phyloP scores from a whole-genome alignment of 2,113 vertebrate species.

The Electrona antarctica region DNA sequence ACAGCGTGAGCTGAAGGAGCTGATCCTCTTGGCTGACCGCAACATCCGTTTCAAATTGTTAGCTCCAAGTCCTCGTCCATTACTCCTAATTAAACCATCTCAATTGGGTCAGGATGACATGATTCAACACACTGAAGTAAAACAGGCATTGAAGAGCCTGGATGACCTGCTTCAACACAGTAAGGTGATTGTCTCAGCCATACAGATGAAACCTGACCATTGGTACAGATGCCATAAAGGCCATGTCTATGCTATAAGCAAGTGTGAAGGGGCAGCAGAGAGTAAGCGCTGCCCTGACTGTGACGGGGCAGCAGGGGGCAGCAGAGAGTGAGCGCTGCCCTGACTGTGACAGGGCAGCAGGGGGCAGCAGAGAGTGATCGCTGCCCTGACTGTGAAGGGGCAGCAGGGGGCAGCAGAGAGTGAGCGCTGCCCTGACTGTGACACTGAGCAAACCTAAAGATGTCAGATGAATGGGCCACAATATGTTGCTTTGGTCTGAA shows the following conservation, averaged over 20 bases:
- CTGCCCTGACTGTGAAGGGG: constrained; percentile 89
- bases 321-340: constrained; percentile 77
- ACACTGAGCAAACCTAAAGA: constrained; percentile 79
- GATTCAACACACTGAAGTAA: constrained; percentile 43
- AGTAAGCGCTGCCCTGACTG: too few relatives aligned
- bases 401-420: constrained; percentile 85
- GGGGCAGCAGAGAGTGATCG: constrained; percentile 52
- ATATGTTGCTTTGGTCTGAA: constrained; percentile 83
- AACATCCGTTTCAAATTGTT: constrained; percentile 64
- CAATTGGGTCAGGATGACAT: constrained; percentile 69
- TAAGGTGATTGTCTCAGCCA: constrained; percentile 83
- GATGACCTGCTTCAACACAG: constrained; percentile 75
- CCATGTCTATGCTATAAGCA: constrained; percentile 85
- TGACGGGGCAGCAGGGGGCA: too few relatives aligned
- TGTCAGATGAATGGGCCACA: constrained; percentile 86
- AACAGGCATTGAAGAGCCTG: constrained; percentile 73
- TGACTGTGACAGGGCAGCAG: constrained; percentile 83
- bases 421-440: constrained; percentile 83
- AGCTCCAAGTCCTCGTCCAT: constrained; percentile 6
- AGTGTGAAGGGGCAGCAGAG: constrained; percentile 87
- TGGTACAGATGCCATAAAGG: constrained; percentile 92
- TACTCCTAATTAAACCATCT: too few relatives aligned
- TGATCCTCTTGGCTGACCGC: constrained; percentile 80
- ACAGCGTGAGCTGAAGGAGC: constrained; percentile 82
- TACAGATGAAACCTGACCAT: constrained; percentile 79